Evolutionary conservation across 2,797 vertebrate genomes (phyloP), one percentile per base, ranked within the genome.

Genomic region (Pangasius krempfi): DNA sequence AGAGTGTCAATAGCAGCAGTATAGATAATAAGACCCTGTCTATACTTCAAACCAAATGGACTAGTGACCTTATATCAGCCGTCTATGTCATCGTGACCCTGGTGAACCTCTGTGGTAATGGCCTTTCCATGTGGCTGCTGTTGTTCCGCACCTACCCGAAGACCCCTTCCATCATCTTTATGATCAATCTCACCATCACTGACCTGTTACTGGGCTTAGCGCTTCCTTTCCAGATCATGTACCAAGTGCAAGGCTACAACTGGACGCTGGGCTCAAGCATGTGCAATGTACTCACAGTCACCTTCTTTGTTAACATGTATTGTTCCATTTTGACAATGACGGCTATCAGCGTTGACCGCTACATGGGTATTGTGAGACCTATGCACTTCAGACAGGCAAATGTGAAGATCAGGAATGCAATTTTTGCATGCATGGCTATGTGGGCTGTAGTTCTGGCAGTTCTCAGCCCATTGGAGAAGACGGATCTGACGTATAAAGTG

Each of bases 271-370:
- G 98, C 2, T 82, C 91, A 3, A 64, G 14, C 0, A 94, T 97
- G 84, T 99, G 98, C 95, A 97, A 95, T 52, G 84, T 95, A 0
- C 93, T 98, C 68, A 97, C 98, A 0, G 92, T 98, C 27, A 93
- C 95, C 92, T 99, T 99, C 95, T 99, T 96, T 89, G 94, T 96
- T 89, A 98, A 99, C 91, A 98, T 99, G 97, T 99, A 99, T 93
- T 97, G 96, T 54, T 98, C 98, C 89, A 96, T 99, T 93, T 92
- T 99, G 64, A 99, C 97, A 70, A 96, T 99, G 97, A 98, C 97
- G 18, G 96, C 96, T 88, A 98, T 99, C 87, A 95, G 97, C n/a
- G 92, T 98, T 0, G 98, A 99, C 89, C 96, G 98, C 83, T 99
- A 97, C 93, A 93, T 98, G 91, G 98, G 97, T 33, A 97, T 99